Evolutionary conservation across 2,888 invertebrate species (phyloP), one percentile per base, ranked within the genome.

Genomic region (Himalopsyche tibetana): DNA sequence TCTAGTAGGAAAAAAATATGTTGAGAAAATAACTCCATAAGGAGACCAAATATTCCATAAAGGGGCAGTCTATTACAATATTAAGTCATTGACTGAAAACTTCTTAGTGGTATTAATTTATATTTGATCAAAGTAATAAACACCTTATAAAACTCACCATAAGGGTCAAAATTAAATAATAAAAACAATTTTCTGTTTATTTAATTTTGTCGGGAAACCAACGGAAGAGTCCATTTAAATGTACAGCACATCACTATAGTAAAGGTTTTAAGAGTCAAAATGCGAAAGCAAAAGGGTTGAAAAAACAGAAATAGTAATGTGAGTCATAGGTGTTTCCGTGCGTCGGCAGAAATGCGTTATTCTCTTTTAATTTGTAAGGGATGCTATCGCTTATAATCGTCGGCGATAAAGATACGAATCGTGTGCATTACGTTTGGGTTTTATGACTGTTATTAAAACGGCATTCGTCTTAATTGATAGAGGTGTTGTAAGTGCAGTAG

Each of bases 321-420:
- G 74, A 74, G 74, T 74, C 74, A 74, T 74, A 74, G 74, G 74
- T 74, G 74, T 38, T 74, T 74, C 74, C 74, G 74, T 74, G 36
- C 74, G 36, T 36, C 9, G 74, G 74, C 38, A 74, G 12, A 74
- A 74, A 15, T 74, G 36, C 36, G 5, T 74, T 36, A 28, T 74
- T 74, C 74, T 74, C 36, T 15, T 74, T 74, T 74, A 74, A 74
- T 74, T 74, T 74, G 74, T 74, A 74, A 74, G 74, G 74, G 74
- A 74, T 74, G 74, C 4, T 74, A 74, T 74, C 74, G 74, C 38
- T 74, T 74, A 38, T 74, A 74, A 74, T 74, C 28, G 74, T 74
- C 36, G 15, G 74, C 74, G 36, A 74, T 74, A 74, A 74, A 74
- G 74, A 74, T 74, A 74, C 2, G 36, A 74, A 74, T 74, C 74